phyloP scores from a whole-genome alignment of 2,888 invertebrate genomes.

The Ischnus inquisitorius region DNA sequence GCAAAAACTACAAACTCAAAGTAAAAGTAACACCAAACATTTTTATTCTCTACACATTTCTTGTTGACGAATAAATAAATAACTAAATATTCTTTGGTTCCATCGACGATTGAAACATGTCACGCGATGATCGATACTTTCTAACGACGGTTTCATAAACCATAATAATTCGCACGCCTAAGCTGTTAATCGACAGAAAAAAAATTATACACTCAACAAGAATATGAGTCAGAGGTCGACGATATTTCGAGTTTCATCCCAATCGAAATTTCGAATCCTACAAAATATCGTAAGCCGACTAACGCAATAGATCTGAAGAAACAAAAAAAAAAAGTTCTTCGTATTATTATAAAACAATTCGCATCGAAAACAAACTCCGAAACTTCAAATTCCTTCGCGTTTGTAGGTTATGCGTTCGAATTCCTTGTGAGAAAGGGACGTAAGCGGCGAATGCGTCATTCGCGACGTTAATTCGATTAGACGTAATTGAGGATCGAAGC shows the following conservation, averaged over 20 bases:
- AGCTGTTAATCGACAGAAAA: neutral
- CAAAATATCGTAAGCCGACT: neutral
- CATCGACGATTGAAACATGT: neutral
- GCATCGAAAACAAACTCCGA: neutral
- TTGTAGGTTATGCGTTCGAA: slow-evolving; percentile 61
- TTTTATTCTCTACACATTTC: too few species aligned
- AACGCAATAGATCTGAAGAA: neutral
- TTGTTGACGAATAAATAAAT: too few species aligned
- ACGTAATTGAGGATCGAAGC: neutral
- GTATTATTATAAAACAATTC: neutral
- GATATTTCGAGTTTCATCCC: neutral
- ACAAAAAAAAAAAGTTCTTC: neutral
- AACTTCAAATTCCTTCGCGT: slow-evolving; percentile 6
- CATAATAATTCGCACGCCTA: too few species aligned
- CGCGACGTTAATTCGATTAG: slow-evolving; percentile 1
- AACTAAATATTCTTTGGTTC: too few species aligned
- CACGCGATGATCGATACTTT: too few species aligned
- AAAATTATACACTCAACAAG: neutral
- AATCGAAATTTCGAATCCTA: neutral
- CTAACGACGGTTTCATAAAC: too few species aligned
- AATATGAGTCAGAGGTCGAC: slow-evolving; percentile 4
- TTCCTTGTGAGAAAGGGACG: slow-evolving; percentile 4
- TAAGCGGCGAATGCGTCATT: neutral
- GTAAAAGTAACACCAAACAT: too few species aligned
- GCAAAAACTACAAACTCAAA: too few species aligned